These are phyloP conservation scores for Cybosia mesomella DNA, from an alignment of 2,888 invertebrate genomes.

Conservation along the genomic window DNA sequence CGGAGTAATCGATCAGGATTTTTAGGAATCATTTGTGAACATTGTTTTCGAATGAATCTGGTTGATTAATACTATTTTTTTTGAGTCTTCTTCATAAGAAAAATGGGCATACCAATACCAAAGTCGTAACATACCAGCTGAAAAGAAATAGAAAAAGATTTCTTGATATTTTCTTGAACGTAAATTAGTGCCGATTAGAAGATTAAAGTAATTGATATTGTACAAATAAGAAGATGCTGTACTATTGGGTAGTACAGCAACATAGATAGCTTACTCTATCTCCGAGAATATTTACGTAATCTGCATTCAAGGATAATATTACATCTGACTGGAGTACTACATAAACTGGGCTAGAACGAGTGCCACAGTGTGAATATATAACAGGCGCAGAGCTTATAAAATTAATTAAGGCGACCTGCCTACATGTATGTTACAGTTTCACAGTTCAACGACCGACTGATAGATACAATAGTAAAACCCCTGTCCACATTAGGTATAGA, in stretches of 20 bases:
- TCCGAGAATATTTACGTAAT: conserved; percentile 28
- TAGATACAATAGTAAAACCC: conserved; percentile 30
- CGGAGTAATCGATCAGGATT: no score
- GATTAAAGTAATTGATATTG: conserved; percentile 21
- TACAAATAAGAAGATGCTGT: conserved; percentile 31
- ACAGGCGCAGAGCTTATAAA: conserved; percentile 33
- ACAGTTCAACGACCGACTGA: conserved; percentile 31
- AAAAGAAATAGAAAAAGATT: not conserved
- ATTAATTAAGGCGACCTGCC: conserved; percentile 32
- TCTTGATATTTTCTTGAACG: not conserved
- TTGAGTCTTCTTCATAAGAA: not conserved
- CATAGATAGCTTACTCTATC: conserved; percentile 21
- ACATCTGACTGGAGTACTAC: conserved; percentile 16
- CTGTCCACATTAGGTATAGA: conserved; percentile 4
- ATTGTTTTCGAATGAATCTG: not conserved
- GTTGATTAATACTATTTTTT: not conserved
- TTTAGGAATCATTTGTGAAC: not conserved
- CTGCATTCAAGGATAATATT: conserved; percentile 28
- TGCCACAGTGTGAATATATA: conserved; percentile 27
- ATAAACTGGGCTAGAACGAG: conserved; percentile 17
- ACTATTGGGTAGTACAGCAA: no score
- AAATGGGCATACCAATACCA: not conserved
- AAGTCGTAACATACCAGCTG: not conserved
- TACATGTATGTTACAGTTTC: conserved; percentile 29
- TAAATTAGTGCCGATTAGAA: conserved; percentile 1